A percentile compares a stretch with the other conserved stretches of the same genome.
Evolutionary conservation across 2,888 invertebrate genomes (phyloP).

Genomic region (Eledona agricola): DNA sequence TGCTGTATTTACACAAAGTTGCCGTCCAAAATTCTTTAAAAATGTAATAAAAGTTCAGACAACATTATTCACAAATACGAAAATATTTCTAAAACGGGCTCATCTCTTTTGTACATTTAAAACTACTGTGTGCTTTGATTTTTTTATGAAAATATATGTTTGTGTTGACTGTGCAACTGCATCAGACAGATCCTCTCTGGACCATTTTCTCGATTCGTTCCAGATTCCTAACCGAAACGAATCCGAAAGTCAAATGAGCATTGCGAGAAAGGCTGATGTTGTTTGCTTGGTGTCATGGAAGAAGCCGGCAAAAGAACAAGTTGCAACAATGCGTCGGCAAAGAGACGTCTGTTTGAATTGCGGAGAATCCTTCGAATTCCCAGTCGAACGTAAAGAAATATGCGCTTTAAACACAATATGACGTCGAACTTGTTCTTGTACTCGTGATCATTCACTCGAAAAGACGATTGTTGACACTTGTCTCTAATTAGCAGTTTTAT

Average conservation of each 20-base stretch:
- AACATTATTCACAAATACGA: no score
- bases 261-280: conserved; percentile 46
- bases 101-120: no score
- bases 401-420: conserved; percentile 39
- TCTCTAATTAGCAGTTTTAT: conserved; percentile 21
- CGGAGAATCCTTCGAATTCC: conserved; percentile 52
- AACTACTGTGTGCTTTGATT: no score
- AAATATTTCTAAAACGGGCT: no score
- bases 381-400: conserved; percentile 35
- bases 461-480: conserved; percentile 38
- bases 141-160: no score
- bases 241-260: conserved; percentile 43
- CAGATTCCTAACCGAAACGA: conserved; percentile 41
- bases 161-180: no score
- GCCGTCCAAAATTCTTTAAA: no score
- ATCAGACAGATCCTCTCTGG: no score
- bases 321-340: conserved; percentile 36
- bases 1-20: no score
- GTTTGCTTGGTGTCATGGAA: conserved; percentile 56
- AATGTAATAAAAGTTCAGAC: no score
- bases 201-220: conserved; percentile 33
- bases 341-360: conserved; percentile 53
- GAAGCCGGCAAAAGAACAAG: conserved; percentile 41
- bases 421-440: conserved; percentile 41
- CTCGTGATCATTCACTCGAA: conserved; percentile 35